Evolutionary conservation across 2,888 invertebrate species (phyloP).

Genomic region (Euproctis similis): DNA sequence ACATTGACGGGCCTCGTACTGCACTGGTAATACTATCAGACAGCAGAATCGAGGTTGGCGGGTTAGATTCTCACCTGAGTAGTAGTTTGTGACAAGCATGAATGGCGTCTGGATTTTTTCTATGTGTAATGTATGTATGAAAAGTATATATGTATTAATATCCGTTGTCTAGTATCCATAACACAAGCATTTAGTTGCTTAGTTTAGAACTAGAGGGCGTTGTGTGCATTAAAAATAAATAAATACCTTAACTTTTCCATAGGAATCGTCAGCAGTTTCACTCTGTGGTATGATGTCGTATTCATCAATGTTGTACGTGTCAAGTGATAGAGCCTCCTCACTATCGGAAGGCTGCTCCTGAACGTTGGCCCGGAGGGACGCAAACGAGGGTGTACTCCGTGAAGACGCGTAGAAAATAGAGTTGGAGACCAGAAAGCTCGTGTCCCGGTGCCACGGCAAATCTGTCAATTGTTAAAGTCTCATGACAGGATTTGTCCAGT

Average conservation of each 20-base stretch:
- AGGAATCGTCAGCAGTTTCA: conserved; percentile 31
- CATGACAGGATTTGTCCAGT: too few species aligned
- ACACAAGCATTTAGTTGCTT: too few species aligned
- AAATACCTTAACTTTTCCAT: conserved; percentile 22
- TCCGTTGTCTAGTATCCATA: too few species aligned
- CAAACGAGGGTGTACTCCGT: conserved; percentile 19
- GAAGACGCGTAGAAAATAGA: conserved; percentile 49
- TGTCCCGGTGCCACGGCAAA: conserved; percentile 63
- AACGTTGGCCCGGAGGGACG: conserved; percentile 7
- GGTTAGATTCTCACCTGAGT: too few species aligned
- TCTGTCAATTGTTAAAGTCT: too few species aligned
- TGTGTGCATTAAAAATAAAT: not conserved
- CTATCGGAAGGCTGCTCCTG: conserved; percentile 37
- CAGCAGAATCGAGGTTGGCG: too few species aligned
- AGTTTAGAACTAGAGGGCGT: too few species aligned
- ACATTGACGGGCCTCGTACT: too few species aligned
- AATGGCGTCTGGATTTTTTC: too few species aligned
- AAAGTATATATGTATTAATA: too few species aligned
- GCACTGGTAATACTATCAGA: too few species aligned
- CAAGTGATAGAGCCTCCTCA: conserved; percentile 53
- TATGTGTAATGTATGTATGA: not conserved
- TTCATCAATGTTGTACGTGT: conserved; percentile 56
- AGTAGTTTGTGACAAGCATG: too few species aligned
- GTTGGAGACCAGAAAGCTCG: conserved; percentile 41
- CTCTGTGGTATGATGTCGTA: conserved; percentile 58